Evolutionary conservation across 2,888 invertebrate genomes (phyloP), one percentile per base, ranked within the genome.

Genomic region (Ectropis crepuscularia): DNA sequence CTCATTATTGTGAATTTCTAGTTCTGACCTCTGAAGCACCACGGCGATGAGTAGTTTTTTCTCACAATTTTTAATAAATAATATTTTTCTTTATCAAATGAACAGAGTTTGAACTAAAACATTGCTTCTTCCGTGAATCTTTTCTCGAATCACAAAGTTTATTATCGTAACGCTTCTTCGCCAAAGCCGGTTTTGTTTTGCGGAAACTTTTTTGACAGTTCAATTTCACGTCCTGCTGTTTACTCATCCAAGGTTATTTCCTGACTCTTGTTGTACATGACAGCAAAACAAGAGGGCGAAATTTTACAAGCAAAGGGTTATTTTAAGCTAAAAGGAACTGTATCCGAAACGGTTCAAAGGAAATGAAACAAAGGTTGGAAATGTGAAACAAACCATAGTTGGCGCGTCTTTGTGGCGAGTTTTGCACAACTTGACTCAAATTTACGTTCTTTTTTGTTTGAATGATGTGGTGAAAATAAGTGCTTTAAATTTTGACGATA

Each of bases 291-390:
- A 53, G 48, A 47, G 48, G 39, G 47, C 48, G 46, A 64, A n/a
- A 60, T 64, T 60, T 51, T 51, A 59, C 55, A 41, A 57, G 48
- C 42, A 55, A 54, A 60, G 55, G 59, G 47, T 59, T 54, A 45
- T 54, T 63, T 37, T 57, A 7, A 53, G 53, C 16, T 53, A 43
- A 53, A 61, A 54, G 58, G 50, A 45, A 62, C 50, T 51, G 42
- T 57, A 49, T 49, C 48, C 48, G 16, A 49, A 57, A 57, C 39
- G 11, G 9, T 49, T 42, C 49, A 49, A 57, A 57, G 57, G 48
- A 57, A 49, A 49, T 55, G 47, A 41, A 48, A 55, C 55, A 55
- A 55, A 55, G 55, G 55, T 48, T 55, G 9, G 39, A 48, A 55
- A 55, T 45, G 53, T 45, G 46, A 46, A 46, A 47, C 55, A 48